A percentile compares a stretch with the other conserved stretches of the same genome.
Evolutionary conservation across 2,113 vertebrate species (phyloP).

Genomic region (Zootoca vivipara): DNA sequence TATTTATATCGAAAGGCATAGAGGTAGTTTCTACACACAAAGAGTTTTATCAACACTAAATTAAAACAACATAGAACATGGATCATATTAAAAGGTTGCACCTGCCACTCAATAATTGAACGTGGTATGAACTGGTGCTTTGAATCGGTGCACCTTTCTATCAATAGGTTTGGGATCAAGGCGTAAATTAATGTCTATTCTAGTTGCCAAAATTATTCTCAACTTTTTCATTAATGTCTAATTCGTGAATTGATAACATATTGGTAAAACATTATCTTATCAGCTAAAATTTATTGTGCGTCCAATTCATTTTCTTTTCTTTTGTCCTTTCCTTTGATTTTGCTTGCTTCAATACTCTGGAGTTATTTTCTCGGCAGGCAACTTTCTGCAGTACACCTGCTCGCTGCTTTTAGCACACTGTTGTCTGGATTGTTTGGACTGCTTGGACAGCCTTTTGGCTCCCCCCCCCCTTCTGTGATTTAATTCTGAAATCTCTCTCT

Average conservation of each 20-base stretch:
- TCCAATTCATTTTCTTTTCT: not conserved
- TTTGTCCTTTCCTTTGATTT: not conserved
- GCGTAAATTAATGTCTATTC: not conserved
- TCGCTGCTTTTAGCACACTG: not conserved
- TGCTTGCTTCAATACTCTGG: not conserved
- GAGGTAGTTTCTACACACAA: not conserved
- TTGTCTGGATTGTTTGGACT: not conserved
- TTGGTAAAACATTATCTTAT: constrained; percentile 33
- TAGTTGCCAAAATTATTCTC: not conserved
- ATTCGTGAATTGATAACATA: not conserved
- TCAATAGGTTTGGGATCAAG: not conserved
- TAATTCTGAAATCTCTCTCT: constrained; percentile 7
- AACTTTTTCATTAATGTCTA: not conserved
- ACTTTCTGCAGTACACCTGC: not conserved
- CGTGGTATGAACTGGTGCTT: not conserved
- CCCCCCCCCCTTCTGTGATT: not conserved
- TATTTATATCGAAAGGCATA: constrained; percentile 17
- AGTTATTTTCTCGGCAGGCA: not conserved
- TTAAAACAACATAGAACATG: not conserved
- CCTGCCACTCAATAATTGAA: not conserved
- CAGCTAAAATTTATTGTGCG: constrained; percentile 29
- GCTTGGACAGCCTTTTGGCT: not conserved
- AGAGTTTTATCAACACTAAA: not conserved
- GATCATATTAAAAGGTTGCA: not conserved
- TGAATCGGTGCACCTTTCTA: not conserved